These are phyloP conservation scores for Panagrolaimus sp. DNA, from an alignment of 1,140 invertebrate species.

Conservation along the genomic window DNA sequence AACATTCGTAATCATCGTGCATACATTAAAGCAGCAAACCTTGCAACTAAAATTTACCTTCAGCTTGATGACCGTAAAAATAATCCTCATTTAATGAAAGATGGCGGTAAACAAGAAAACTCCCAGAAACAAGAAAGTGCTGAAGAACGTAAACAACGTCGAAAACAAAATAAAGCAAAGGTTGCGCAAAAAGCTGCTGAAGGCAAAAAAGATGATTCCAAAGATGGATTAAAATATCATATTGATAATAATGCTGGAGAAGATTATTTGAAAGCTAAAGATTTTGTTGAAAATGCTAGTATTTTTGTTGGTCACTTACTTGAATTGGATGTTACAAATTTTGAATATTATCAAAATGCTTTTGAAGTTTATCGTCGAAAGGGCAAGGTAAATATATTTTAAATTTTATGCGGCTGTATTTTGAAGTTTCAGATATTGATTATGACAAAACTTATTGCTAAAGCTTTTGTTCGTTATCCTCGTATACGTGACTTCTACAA, in stretches of 20 bases:
- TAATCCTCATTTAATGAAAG: slow-evolving; percentile 18
- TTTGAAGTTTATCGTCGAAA: slow-evolving; percentile 51
- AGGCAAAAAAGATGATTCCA: slow-evolving; percentile 38
- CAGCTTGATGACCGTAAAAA: slow-evolving; percentile 18
- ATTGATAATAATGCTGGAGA: slow-evolving; percentile 42
- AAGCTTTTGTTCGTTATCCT: neutral
- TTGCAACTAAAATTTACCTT: slow-evolving; percentile 65
- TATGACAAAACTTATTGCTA: slow-evolving; percentile 4
- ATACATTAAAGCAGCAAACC: slow-evolving; percentile 82
- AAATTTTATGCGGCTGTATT: neutral
- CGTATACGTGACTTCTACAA: neutral
- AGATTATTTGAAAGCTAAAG: slow-evolving; percentile 25
- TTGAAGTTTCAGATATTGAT: neutral
- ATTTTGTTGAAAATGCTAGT: slow-evolving; percentile 53
- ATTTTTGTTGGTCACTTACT: slow-evolving; percentile 52
- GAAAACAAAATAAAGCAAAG: slow-evolving; percentile 19
- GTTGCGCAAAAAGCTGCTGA: slow-evolving; percentile 25
- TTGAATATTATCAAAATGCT: slow-evolving; percentile 38
- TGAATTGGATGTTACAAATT: slow-evolving; percentile 35
- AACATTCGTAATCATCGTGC: slow-evolving; percentile 81
- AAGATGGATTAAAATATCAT: slow-evolving; percentile 26
- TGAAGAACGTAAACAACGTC: slow-evolving; percentile 25
- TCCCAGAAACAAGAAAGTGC: slow-evolving; percentile 24
- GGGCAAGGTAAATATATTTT: slow-evolving; percentile 34
- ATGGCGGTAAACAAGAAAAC: slow-evolving; percentile 19